Base-by-base conservation (phyloP, 2,888 invertebrate species). In the Pseudolycoriella hygida region DNA sequence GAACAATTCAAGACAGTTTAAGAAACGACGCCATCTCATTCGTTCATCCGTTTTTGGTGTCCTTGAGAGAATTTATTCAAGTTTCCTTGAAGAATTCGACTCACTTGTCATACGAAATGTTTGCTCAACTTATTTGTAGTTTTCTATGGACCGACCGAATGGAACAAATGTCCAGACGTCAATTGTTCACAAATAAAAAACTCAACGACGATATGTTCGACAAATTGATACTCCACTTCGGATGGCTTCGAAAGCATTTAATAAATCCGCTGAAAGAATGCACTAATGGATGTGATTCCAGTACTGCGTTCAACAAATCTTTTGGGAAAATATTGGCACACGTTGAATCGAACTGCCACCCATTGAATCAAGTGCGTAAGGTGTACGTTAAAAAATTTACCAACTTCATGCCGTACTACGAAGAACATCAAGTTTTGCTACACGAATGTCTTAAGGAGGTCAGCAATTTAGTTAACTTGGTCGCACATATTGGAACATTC, bases 211-310 rank as follows among this genome's bases (percentile, higher is more conserved):
- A 74, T 48, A 62, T 76, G 2, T 61, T 75, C 38, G 71, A 74
- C n/a, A 66, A 75, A 43, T 55, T 85, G 1, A 68, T 73, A 50
- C 67, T 82, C 11, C 82, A 85, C 56, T 80, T 75, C 53, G 80
- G 76, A 59, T 86, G 85, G 85, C 58, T 85, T 32, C 62, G 70
- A 15, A 85, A 85, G 57, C 69, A 74, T 60, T 61, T 76, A 18
- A 55, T 78, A 2, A 56, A 47, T 14, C 48, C 49, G 0, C n/a
- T 57, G 1, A 41, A 49, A 2, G 45, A 48, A 19, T 8, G 55
- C 46, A 52, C 32, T 50, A 40, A 31, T 50, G 41, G 44, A 47
- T 46, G 5, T 48, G 48, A 18, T 37, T 50, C 2, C 51, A 55
- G 42, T 20, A 47, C 0, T 8, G 45, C 52, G 2, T 53, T 59